Evolutionary conservation across 2,797 vertebrate species (phyloP).

Genomic region (Sparidentex hasta): DNA sequence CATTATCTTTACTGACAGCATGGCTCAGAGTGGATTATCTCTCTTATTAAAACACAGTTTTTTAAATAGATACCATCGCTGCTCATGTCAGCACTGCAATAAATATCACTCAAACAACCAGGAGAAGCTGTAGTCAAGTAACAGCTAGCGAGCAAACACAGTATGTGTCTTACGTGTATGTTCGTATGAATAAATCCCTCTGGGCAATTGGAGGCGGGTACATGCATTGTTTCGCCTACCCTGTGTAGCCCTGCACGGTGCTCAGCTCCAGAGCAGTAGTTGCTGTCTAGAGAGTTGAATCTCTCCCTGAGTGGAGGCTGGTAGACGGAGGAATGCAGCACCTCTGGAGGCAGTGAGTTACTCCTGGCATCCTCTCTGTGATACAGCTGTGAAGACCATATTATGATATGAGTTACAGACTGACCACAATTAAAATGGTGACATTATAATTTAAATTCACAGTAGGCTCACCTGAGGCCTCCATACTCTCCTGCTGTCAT

Average conservation of each 20-base stretch:
- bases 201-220: slow-evolving; percentile 3
- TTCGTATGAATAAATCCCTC: slow-evolving; percentile 10
- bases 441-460: neutral
- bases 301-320: slow-evolving; percentile 95
- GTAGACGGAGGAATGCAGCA: slow-evolving; percentile 94
- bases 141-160: neutral
- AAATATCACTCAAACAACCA: slow-evolving; percentile 15
- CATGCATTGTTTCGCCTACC: slow-evolving; percentile 76
- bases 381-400: slow-evolving; percentile 85
- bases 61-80: slow-evolving; percentile 7
- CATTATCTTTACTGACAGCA: slow-evolving; percentile 13
- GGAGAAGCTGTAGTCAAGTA: neutral
- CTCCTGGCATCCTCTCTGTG: slow-evolving; percentile 96
- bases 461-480: slow-evolving; percentile 86
- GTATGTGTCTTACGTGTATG: neutral
- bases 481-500: slow-evolving; percentile 96
- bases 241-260: slow-evolving; percentile 91
- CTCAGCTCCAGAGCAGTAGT: slow-evolving; percentile 92
- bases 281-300: slow-evolving; percentile 95
- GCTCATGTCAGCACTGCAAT: neutral
- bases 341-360: slow-evolving; percentile 96
- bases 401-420: neutral
- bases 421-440: neutral
- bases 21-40: slow-evolving; percentile 17
- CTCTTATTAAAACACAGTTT: neutral